Base-by-base conservation (phyloP, 2,113 vertebrate genomes). In the Cynoglossus semilaevis region DNA sequence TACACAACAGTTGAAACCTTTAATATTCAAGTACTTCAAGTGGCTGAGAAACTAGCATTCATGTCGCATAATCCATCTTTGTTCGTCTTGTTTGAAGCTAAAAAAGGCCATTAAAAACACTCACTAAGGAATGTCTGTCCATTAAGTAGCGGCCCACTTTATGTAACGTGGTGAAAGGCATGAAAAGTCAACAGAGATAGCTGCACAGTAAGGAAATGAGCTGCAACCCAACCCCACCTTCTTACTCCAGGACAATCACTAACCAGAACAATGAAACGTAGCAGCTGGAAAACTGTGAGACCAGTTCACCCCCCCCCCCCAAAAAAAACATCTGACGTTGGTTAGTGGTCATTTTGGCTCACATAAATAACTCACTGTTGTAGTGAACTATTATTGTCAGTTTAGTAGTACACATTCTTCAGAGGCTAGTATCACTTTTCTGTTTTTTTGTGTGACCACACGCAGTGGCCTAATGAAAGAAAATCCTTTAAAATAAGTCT, bases 211-310 rank as follows among this genome's bases (percentile, higher is more conserved):
- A 89, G 90, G 87, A 91, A 90, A 87, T 82, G 65, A 72, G 73
- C 58, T 72, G 35, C 45, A n/a, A 6, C 22, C 17, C 58, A 64
- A 67, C 77, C 79, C 80, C 72, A 73, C 86, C 85, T 53, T 73
- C 51, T 50, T 60, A 58, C 57, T 56, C 40, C 76, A 80, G 84
- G 65, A 85, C 61, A 72, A 80, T 61, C 72, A 70, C 60, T 9
- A 67, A 55, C 64, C 54, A 71, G 80, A 88, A 90, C 83, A 90
- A 89, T 90, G 77, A 84, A 54, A 10, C 44, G 72, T 58, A 79
- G 62, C 71, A 37, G 51, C 63, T 66, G 63, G 56, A 72, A 67
- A 74, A 40, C 37, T 14, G 18, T 14, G 38, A 63, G 47, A 62
- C n/a, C n/a, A n/a, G n/a, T n/a, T n/a, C n/a, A n/a, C n/a, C n/a